phyloP scores from a whole-genome alignment of 2,113 vertebrate species.

The Toxotes jaculatrix region DNA sequence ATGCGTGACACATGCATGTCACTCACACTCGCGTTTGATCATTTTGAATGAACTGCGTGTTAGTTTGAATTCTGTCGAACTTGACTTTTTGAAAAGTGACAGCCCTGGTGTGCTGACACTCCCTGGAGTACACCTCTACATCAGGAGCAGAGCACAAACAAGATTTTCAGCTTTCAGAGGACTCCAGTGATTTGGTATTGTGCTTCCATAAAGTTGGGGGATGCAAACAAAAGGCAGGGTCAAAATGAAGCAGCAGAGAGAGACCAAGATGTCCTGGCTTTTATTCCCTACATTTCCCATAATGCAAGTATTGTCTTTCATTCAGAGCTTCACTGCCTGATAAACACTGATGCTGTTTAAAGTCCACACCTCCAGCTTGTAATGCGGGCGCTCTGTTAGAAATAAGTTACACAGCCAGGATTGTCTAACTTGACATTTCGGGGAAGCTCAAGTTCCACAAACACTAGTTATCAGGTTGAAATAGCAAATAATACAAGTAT shows the following conservation, averaged over 20 bases:
- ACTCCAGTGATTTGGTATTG: neutral
- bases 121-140: no score
- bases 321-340: neutral
- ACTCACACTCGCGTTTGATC: no score
- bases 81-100: no score
- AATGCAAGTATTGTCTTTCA: neutral
- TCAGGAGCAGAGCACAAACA: no score
- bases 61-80: no score
- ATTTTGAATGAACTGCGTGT: no score
- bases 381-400: neutral
- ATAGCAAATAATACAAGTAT: neutral
- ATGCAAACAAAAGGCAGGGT: neutral
- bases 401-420: neutral
- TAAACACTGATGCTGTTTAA: neutral
- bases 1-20: no score
- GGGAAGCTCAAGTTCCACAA: no score
- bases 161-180: no score
- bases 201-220: no score
- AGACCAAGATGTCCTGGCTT: no score
- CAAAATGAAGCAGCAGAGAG: neutral
- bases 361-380: neutral
- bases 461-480: neutral
- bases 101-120: no score
- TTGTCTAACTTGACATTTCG: neutral
- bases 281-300: neutral